These are phyloP conservation scores for Tetragonula clypearis DNA, from an alignment of 1,140 invertebrate genomes.

Conservation along the genomic window DNA sequence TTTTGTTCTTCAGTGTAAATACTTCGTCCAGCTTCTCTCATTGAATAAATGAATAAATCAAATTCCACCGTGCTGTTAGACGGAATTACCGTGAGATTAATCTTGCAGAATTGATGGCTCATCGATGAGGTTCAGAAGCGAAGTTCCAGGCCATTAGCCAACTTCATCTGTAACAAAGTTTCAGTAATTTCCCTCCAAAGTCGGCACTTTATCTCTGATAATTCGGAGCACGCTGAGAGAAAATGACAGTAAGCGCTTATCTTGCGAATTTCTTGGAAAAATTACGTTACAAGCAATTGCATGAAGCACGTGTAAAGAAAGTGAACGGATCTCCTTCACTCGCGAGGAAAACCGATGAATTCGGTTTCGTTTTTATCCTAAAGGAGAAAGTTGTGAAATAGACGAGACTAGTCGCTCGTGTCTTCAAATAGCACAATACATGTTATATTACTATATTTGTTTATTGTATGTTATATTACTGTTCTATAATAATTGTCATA, in stretches of 20 bases:
- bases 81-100: neutral
- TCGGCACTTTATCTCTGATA: neutral
- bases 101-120: neutral
- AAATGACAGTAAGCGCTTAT: neutral
- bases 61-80: neutral
- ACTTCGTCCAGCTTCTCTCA: no score
- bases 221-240: neutral
- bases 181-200: no score
- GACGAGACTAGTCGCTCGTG: neutral
- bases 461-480: no score
- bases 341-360: neutral
- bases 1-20: no score
- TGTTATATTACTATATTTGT: no score
- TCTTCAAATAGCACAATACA: neutral
- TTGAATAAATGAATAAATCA: no score
- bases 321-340: neutral
- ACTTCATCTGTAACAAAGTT: neutral
- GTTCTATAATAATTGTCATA: no score
- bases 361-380: neutral
- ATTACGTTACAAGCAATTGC: no score
- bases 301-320: neutral
- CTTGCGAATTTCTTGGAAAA: neutral
- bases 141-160: neutral
- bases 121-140: neutral
- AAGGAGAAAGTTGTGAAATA: conserved; percentile 27